Evolutionary conservation across 2,888 invertebrate species (phyloP).

Genomic region (Encarsia formosa): DNA sequence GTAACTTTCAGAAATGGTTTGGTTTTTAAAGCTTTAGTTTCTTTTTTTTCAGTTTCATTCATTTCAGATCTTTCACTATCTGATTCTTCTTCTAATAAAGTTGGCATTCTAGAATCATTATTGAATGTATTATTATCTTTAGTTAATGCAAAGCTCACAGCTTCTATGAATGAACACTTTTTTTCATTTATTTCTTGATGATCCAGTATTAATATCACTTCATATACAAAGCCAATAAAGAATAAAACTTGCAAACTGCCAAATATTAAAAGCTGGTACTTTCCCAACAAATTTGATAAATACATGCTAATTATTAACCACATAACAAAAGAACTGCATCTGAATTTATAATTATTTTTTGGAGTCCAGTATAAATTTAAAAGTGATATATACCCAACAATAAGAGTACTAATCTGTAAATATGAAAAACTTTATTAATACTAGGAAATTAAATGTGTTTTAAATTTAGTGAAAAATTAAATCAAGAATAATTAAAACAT

Average conservation of each 20-base stretch:
- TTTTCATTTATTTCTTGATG: conserved; percentile 54
- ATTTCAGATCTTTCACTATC: conserved; percentile 10
- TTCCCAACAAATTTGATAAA: conserved; percentile 69
- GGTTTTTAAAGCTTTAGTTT: conserved; percentile 4
- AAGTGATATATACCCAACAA: conserved; percentile 66
- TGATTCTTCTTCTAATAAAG: conserved; percentile 22
- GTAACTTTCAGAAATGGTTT: conserved; percentile 29
- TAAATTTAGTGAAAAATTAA: not conserved
- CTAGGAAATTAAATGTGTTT: conserved; percentile 1
- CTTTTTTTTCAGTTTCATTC: conserved; percentile 7
- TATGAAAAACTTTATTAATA: too few species aligned
- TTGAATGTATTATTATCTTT: conserved; percentile 36
- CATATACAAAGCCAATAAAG: conserved; percentile 62
- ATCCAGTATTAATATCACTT: conserved; percentile 57
- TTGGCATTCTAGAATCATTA: conserved; percentile 13
- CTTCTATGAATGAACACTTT: conserved; percentile 42
- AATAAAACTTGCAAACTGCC: conserved; percentile 64
- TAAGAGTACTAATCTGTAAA: conserved; percentile 65
- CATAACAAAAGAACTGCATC: conserved; percentile 64
- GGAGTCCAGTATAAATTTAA: conserved; percentile 75
- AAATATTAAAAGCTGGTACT: conserved; percentile 73
- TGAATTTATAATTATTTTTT: conserved; percentile 62
- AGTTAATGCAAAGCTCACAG: conserved; percentile 38
- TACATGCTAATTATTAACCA: conserved; percentile 78
- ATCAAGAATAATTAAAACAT: not conserved